Conservation (phyloP, 1,140 invertebrate species). For the Eumeta japonica region DNA sequence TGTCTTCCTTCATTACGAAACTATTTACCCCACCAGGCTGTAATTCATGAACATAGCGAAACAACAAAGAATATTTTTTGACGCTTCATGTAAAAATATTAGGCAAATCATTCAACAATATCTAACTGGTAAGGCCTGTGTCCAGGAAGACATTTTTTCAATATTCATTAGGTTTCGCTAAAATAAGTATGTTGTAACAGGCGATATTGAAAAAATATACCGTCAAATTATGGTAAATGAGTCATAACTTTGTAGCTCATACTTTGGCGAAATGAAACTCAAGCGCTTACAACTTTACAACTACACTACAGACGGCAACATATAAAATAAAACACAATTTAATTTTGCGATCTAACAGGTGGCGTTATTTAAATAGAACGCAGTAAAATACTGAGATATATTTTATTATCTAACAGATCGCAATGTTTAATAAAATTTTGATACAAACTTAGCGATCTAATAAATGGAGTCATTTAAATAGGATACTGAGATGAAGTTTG, state of each 20-base stretch:
- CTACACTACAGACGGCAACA: no score
- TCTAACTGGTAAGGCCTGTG: slow-evolving; percentile 18
- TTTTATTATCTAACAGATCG: no score
- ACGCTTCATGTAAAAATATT: slow-evolving; percentile 19
- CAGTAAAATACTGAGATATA: no score
- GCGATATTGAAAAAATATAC: no score
- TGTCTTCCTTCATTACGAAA: slow-evolving; percentile 4
- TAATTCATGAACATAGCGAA: slow-evolving; percentile 15
- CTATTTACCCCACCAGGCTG: slow-evolving; percentile 37
- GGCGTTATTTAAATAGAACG: no score
- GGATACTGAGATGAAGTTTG: no score
- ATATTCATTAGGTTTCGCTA: slow-evolving; percentile 18
- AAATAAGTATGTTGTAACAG: slow-evolving; percentile 16
- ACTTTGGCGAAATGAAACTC: slow-evolving; percentile 16
- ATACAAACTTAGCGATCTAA: no score
- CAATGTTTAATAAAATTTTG: no score
- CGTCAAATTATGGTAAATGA: no score
- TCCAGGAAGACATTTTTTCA: slow-evolving; percentile 20
- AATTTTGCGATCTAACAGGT: no score
- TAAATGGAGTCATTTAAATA: no score
- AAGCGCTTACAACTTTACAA: slow-evolving; percentile 8
- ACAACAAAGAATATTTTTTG: slow-evolving; percentile 30
- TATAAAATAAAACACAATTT: no score
- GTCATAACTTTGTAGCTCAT: slow-evolving; percentile 29
- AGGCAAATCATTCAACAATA: slow-evolving; percentile 23